Base-by-base conservation (phyloP, 1,140 invertebrate species). In the Bombus affinis region DNA sequence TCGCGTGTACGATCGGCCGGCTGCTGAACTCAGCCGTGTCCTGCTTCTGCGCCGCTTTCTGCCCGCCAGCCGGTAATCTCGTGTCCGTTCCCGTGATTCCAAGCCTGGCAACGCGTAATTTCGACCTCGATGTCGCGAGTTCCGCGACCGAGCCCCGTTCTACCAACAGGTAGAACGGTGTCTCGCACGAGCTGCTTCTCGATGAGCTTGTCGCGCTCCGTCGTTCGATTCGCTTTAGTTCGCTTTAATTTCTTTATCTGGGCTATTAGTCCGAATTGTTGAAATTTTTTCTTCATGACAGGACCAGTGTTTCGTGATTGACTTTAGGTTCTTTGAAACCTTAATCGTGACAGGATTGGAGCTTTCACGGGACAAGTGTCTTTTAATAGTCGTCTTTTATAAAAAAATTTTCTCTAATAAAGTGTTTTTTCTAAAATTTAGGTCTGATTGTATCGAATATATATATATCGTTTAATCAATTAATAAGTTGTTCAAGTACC, bases 21-120 rank as follows among this genome's bases (percentile, higher is more conserved):
- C 44, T 35, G 65, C 39, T 81, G 70, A 89, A 83, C 82, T 78
- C 88, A 74, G 59, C 59, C 81, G 81, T 85, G 83, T 85, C 86
- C 71, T 47, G 70, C 39, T 65, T 77, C 65, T 35, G 70, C 37
- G 70, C 71, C 77, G 73, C 75, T 83, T 88, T 39, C 68, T 53
- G 42, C 66, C 80, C 66, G 47, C 71, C 57, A 59, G 59, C 39
- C 77, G 62, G n/a, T 73, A 82, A 86, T 82, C 87, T 88, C 73
- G 73, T 44, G 53, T 70, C 68, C 73, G 25, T 59, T 72, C 53
- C 78, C 70, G 37, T 81, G 83, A 88, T 77, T 81, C 44, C 82
- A 76, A n/a, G 44, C 65, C 65, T 81, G 77, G 72, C 62, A 68
- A 66, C 77, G 70, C 71, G 71, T 80, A 88, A 88, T 77, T 76